Evolutionary conservation across 2,888 invertebrate genomes (phyloP).

Genomic region (Erpobdella octoculata): DNA sequence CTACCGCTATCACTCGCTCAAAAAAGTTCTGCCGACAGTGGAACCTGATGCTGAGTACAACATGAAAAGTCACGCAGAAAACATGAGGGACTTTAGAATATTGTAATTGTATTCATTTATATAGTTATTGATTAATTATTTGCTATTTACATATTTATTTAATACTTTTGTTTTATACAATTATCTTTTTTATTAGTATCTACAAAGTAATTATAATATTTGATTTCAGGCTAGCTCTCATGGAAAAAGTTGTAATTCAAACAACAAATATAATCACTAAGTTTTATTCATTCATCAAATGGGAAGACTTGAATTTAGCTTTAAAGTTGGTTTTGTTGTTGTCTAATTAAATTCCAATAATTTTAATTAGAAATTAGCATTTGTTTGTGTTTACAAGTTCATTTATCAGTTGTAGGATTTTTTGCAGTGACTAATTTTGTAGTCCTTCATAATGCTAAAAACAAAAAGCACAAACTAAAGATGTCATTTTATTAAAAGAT

Average conservation of each 20-base stretch:
- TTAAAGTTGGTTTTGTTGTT: not conserved
- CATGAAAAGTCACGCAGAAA: constrained; percentile 1
- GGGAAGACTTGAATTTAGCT: constrained; percentile 17
- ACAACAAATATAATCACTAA: constrained; percentile 11
- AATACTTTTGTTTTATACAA: not conserved
- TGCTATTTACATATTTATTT: not conserved
- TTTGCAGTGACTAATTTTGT: too few relatives aligned
- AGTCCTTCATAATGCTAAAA: too few relatives aligned
- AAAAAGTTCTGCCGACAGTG: constrained; percentile 11
- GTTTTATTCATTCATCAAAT: constrained; percentile 32
- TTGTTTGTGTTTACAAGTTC: not conserved
- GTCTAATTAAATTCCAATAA: not conserved
- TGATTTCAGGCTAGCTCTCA: constrained; percentile 15
- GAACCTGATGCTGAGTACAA: constrained; percentile 19
- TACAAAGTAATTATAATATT: not conserved
- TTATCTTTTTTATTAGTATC: not conserved
- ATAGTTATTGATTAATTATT: not conserved
- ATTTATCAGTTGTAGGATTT: not conserved
- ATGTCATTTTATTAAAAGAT: too few relatives aligned
- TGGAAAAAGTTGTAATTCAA: constrained; percentile 18
- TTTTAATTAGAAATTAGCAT: not conserved
- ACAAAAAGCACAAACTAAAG: too few relatives aligned
- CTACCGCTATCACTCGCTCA: not conserved
- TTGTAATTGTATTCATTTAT: not conserved
- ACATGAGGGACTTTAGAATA: constrained; percentile 23